Conservation (phyloP, 2,797 vertebrate genomes). For the Anniella stebbinsi region DNA sequence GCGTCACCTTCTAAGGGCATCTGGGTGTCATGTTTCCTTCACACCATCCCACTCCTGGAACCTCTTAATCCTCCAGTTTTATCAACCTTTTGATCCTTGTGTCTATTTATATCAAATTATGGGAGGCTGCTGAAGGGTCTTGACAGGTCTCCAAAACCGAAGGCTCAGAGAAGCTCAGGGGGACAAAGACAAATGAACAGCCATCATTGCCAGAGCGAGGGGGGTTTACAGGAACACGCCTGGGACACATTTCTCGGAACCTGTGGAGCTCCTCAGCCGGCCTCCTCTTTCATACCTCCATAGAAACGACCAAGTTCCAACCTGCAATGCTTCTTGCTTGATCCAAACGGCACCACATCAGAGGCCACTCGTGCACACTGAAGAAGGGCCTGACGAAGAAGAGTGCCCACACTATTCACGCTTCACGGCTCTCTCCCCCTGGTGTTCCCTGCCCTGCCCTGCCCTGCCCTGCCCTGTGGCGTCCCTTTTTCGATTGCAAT, state of each 20-base stretch:
- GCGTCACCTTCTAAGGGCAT: neutral
- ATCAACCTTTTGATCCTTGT: neutral
- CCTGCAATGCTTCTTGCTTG: neutral
- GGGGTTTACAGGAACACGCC: slow-evolving; percentile 56
- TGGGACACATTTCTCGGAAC: slow-evolving; percentile 15
- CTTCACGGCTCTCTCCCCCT: neutral
- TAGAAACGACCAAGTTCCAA: rapidly evolving
- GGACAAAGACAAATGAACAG: slow-evolving; percentile 44
- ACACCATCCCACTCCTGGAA: slow-evolving; percentile 22
- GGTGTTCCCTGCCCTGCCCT: no score
- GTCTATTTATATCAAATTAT: neutral
- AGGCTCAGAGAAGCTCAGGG: slow-evolving; percentile 47
- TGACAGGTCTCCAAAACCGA: slow-evolving; percentile 62
- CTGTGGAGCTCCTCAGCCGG: neutral
- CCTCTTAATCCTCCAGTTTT: slow-evolving; percentile 9
- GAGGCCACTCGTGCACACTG: neutral
- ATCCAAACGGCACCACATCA: neutral
- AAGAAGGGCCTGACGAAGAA: neutral
- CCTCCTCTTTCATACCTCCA: slow-evolving; percentile 43
- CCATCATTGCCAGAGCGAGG: neutral
- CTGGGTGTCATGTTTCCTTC: slow-evolving; percentile 42
- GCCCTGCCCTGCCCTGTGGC: neutral
- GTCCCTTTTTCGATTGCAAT: neutral
- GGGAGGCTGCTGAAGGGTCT: slow-evolving; percentile 47
- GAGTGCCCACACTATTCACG: no score